phyloP scores from a whole-genome alignment of 92 coral and sea anemone genomes.

The Porites cylindrica region DNA sequence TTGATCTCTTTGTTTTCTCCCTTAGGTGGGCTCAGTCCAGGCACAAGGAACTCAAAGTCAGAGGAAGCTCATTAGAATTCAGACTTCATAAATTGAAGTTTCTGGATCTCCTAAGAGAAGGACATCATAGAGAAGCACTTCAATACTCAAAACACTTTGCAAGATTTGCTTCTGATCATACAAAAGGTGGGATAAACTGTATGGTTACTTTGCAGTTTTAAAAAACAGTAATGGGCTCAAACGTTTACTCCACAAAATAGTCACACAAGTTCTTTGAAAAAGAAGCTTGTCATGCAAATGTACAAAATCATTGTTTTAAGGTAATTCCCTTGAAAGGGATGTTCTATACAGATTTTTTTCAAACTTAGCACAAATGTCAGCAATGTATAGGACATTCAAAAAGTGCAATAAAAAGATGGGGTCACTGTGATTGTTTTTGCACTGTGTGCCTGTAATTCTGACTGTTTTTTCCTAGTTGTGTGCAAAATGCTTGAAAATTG shows the following conservation, averaged over 20 bases:
- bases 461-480: no score
- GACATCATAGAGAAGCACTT: slow-evolving; percentile 84
- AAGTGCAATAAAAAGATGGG: no score
- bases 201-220: background rate
- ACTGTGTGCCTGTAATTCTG: no score
- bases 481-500: no score
- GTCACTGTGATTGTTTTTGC: no score
- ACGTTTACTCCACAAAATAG: background rate
- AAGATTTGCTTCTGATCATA: slow-evolving; percentile 87
- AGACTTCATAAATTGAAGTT: slow-evolving; percentile 92
- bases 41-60: slow-evolving; percentile 79
- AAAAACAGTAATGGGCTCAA: background rate
- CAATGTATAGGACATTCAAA: no score
- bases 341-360: no score
- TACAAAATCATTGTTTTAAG: no score
- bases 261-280: background rate
- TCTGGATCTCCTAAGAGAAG: slow-evolving; percentile 87
- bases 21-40: slow-evolving; percentile 92
- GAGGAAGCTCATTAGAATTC: slow-evolving; percentile 95
- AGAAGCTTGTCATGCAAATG: no score
- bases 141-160: slow-evolving; percentile 86
- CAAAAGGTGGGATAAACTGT: slow-evolving; percentile 74
- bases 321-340: no score
- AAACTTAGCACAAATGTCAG: no score
- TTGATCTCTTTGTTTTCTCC: background rate